Evolutionary conservation across 37 sponge, comb jelly and placozoan species (phyloP), one percentile per base, ranked within the genome.

Genomic region (Axinella damicornis): DNA sequence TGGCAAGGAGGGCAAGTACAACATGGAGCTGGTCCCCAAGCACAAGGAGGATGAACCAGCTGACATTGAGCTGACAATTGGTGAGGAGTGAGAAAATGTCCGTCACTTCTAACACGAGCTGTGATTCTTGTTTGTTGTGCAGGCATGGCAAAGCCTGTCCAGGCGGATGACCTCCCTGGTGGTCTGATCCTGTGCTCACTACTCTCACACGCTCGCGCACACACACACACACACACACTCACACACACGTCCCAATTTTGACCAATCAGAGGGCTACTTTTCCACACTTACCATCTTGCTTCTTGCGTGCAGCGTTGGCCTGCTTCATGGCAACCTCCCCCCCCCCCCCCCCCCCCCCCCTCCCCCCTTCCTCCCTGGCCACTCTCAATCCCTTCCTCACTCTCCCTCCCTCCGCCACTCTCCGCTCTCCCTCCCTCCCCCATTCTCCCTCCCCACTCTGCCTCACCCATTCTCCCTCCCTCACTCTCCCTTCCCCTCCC

Each of bases 1-100:
- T 94, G 90, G 94, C 57, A 93, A 90, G 69, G 91, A 98, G 24
- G 85, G 86, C 32, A 93, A 93, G 75, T 95, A 91, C 53, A 94
- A 98, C 69, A 83, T 97, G 25, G 92, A 88, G 62, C 39, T 87
- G 21, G 35, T n/a, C 2, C 90, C 94, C 0, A 79, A 80, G 40
- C 53, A 32, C 25, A 72, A 74, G 31, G 90, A 57, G 35, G 91
- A 94, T 0, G 66, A 17, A 13, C 60, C 83, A 0, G 68, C 82
- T 27, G 94, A 94, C 61, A 53, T 71, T 12, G 40, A 83, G 30
- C 54, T 94, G 52, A 82, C 28, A 4, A 77, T 81, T 14, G 80
- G 90, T 90, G 72, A 64, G 53, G 46, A 46, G 4, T 9, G 9
- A 46, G 46, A n/a, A n/a, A n/a, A n/a, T n/a, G n/a, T n/a, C n/a